Evolutionary conservation across 2,797 vertebrate species (phyloP), one percentile per base, ranked within the genome.

Genomic region (Bradypodion ventrale): DNA sequence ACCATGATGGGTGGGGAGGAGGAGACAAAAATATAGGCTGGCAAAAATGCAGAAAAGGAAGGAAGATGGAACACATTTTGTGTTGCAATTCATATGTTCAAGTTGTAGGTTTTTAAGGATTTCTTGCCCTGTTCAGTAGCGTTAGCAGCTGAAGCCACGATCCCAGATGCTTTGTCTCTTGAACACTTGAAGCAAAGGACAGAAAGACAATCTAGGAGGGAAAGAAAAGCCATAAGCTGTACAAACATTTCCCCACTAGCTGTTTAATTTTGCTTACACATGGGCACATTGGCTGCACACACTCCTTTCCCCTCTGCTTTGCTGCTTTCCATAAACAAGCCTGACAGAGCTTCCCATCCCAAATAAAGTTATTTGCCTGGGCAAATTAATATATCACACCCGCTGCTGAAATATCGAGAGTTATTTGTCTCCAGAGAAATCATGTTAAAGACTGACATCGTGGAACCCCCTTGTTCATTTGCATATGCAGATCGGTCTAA

Each of bases 401-500:
- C 89, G 91, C 90, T 87, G 91, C 90, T 85, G 92, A 91, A 94
- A 92, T 88, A 93, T 86, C 90, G 90, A 91, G 93, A 91, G 89
- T 89, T 90, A 92, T 94, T 93, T 85, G 90, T 93, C 95, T 95
- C 94, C 89, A 91, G 94, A 94, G 95, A 93, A 94, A 93, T 93
- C 93, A 79, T 46, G 87, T 90, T 92, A 88, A 88, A 90, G 90
- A 92, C 92, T 95, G 90, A 94, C 91, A 87, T 82, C 80, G 91
- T 90, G 82, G 92, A 89, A 94, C 7, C 4, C 37, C 83, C 46
- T 88, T 32, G 42, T 88, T 92, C 90, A 92, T 96, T 95, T 96
- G 93, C 95, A 95, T 96, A 96, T 95, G 95, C 94, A 96, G 93
- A 96, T 95, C 93, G 83, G 90, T 88, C 94, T 94, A 95, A 96